A percentile compares a stretch with the other conserved stretches of the same genome.
Conservation (phyloP, 1,140 invertebrate species). For the Drosophila navojoa region DNA sequence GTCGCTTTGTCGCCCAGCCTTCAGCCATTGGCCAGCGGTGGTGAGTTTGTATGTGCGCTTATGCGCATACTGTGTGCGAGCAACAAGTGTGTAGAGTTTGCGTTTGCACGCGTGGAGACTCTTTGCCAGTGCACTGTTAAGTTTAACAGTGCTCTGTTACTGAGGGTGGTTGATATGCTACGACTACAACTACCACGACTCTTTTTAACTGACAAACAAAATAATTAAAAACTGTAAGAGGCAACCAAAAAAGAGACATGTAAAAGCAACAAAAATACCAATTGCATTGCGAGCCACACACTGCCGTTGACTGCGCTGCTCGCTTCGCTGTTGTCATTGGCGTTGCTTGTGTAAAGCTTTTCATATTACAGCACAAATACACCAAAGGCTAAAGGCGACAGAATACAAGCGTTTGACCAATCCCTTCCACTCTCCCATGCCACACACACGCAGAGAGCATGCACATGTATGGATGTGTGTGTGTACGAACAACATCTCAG, state of each 20-base stretch:
- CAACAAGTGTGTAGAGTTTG: conserved; percentile 70
- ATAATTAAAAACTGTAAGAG: conserved; percentile 56
- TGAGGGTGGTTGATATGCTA: too few relatives aligned
- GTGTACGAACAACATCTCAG: background rate
- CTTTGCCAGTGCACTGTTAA: conserved; percentile 8
- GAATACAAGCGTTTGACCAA: conserved; percentile 16
- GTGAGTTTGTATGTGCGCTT: conserved; percentile 40
- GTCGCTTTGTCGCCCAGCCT: conserved; percentile 64
- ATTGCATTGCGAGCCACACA: conserved; percentile 55
- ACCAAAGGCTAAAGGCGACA: conserved; percentile 64
- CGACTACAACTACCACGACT: background rate
- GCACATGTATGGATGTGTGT: background rate
- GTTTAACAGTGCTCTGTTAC: background rate
- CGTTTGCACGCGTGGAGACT: conserved; percentile 22
- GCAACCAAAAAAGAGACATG: conserved; percentile 25
- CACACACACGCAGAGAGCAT: background rate
- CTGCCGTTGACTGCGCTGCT: conserved; percentile 34
- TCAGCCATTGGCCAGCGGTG: conserved; percentile 72
- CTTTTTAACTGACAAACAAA: conserved; percentile 51
- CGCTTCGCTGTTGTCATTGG: conserved; percentile 48
- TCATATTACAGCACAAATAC: conserved; percentile 56
- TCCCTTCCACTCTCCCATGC: background rate
- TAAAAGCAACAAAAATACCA: conserved; percentile 33
- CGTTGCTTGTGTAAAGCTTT: conserved; percentile 48
- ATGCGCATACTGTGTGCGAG: conserved; percentile 54